These are phyloP conservation scores for Deladenus siricidicola DNA, from an alignment of 2,888 invertebrate species.

Conservation along the genomic window DNA sequence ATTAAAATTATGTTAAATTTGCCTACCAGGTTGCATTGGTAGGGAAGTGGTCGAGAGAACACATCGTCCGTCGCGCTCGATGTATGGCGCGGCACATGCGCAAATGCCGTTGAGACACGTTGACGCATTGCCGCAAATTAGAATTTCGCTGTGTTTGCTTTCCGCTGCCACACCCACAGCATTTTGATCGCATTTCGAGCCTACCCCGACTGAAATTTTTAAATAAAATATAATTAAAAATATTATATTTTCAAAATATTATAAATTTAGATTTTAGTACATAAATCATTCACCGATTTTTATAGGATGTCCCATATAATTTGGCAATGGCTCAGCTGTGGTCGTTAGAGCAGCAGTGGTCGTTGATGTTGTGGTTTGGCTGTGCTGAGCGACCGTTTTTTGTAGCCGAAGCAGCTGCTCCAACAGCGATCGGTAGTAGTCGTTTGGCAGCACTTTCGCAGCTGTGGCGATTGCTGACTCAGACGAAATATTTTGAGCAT, in stretches of 20 bases:
- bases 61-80: conserved; percentile 47
- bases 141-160: conserved; percentile 21
- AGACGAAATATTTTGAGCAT: no score
- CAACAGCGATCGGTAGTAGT: background rate
- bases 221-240: conserved; percentile 3
- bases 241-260: background rate
- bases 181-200: conserved; percentile 36
- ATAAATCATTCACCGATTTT: no score
- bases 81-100: conserved; percentile 41
- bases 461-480: no score
- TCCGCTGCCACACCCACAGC: background rate
- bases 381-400: background rate
- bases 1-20: no score
- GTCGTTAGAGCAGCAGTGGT: background rate
- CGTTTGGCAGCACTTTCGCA: background rate
- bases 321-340: background rate
- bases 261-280: no score
- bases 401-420: background rate
- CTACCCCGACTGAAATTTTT: conserved; percentile 20
- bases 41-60: no score
- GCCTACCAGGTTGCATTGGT: no score
- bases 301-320: background rate
- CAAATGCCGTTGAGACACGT: conserved; percentile 45
- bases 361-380: background rate
- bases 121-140: conserved; percentile 41